Evolutionary conservation across 2,888 invertebrate genomes (phyloP), one percentile per base, ranked within the genome.

Genomic region (Zygogramma bicolorata): DNA sequence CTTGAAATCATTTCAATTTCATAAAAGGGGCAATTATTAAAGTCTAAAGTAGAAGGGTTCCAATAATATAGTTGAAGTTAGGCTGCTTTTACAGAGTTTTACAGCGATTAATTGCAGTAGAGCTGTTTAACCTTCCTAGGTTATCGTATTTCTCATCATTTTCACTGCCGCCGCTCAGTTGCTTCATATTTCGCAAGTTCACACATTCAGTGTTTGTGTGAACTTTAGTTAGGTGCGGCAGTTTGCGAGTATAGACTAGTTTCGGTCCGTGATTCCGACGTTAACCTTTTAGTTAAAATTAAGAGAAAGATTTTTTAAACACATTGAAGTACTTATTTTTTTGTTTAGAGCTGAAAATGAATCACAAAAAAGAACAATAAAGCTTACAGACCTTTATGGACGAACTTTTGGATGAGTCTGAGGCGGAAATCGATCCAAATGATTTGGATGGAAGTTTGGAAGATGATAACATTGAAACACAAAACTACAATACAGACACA

Each of bases 321-420:
- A 46, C 20, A 20, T 18, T 46, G 15, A 46, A 20, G 46, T 46
- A 20, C 18, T 58, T 58, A 4, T 27, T 58, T 58, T 15, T 31
- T 58, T 58, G 31, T 58, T 58, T 58, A 58, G 58, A 57, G 18
- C 8, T 57, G 10, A 57, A 57, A 57, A 57, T 57, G 22, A 57
- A 13, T 27, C 20, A 57, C 57, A 27, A 57, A 20, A n/a, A 57
- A 57, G 57, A 57, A 27, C 57, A 57, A 57, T 4, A 20, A 57
- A n/a, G 57, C 5, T 15, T 57, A 27, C 57, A 57, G 15, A 3
- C 57, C 3, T 57, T 27, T 6, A 57, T 57, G 25, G 20, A 57
- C 13, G 57, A 57, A 57, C 2, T 31, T 31, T 31, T 31, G 31
- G 31, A 31, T 31, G 31, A 31, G 31, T 57, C 27, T 25, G 27